phyloP scores from a whole-genome alignment of 2,797 vertebrate genomes.

The Nasua narica region DNA sequence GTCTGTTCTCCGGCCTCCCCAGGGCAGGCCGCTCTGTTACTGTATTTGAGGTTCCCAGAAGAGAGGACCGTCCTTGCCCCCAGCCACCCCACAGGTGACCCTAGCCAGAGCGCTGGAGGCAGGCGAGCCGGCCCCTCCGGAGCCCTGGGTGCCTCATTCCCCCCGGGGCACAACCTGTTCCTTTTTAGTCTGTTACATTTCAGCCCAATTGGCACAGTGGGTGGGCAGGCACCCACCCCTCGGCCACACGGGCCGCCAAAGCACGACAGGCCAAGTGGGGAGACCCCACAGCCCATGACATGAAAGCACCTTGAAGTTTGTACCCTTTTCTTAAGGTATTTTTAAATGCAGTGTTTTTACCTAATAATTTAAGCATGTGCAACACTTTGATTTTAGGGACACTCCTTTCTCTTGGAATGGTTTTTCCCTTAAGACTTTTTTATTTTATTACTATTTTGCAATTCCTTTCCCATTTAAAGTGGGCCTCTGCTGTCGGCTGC shows the following conservation, averaged over 20 bases:
- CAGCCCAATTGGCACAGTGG: rapidly evolving
- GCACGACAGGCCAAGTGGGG: background rate
- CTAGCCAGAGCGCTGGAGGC: background rate
- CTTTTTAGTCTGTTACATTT: background rate
- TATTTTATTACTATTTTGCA: background rate
- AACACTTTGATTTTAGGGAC: background rate
- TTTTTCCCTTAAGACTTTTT: background rate
- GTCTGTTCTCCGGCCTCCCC: background rate
- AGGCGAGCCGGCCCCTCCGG: background rate
- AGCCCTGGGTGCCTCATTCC: background rate
- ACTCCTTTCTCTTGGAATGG: background rate
- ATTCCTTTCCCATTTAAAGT: background rate
- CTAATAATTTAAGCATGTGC: background rate
- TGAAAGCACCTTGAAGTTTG: background rate
- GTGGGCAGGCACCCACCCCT: background rate
- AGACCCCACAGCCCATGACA: rapidly evolving
- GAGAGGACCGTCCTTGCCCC: background rate
- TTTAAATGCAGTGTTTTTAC: background rate
- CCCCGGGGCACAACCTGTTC: background rate
- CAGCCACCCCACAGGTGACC: background rate
- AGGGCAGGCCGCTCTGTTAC: background rate
- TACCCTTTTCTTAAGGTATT: background rate
- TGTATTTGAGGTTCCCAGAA: too few species aligned
- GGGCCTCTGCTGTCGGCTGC: background rate
- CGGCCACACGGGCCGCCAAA: background rate